Conservation (phyloP, 1,140 invertebrate species). For the Aphis gossypii region DNA sequence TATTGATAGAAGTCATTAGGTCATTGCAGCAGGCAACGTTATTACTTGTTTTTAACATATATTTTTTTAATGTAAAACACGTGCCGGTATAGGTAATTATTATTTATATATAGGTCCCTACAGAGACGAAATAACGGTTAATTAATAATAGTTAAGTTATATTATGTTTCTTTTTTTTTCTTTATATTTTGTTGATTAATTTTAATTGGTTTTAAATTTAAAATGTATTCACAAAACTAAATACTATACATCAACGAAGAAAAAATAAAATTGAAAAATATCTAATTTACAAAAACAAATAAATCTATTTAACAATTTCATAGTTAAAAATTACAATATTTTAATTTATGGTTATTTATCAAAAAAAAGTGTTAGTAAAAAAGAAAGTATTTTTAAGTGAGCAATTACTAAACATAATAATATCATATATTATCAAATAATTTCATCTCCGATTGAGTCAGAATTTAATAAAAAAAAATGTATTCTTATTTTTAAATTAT, state of each 20-base stretch:
- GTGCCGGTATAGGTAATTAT: not conserved
- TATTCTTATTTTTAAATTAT: not conserved
- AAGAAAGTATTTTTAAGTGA: not conserved
- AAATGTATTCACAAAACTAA: not conserved
- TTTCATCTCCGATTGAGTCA: not conserved
- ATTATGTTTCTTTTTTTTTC: not conserved
- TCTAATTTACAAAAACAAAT: not conserved
- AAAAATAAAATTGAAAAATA: not conserved
- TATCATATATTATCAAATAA: not conserved
- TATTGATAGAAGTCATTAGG: slow-evolving; percentile 3
- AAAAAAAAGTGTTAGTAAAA: not conserved
- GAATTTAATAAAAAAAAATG: not conserved
- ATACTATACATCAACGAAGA: not conserved
- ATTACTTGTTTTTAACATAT: not conserved
- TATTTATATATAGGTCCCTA: not conserved
- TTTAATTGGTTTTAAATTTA: not conserved
- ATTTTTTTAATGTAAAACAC: not conserved
- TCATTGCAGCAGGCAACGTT: not conserved
- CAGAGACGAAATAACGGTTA: not conserved
- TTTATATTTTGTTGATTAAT: not conserved
- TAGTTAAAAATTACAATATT: not conserved
- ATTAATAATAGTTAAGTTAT: not conserved
- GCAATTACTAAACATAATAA: not conserved
- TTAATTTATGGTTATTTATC: not conserved
- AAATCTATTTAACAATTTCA: not conserved